phyloP scores from a whole-genome alignment of 2,113 vertebrate genomes.

The Ptilorrhoa leucosticta region DNA sequence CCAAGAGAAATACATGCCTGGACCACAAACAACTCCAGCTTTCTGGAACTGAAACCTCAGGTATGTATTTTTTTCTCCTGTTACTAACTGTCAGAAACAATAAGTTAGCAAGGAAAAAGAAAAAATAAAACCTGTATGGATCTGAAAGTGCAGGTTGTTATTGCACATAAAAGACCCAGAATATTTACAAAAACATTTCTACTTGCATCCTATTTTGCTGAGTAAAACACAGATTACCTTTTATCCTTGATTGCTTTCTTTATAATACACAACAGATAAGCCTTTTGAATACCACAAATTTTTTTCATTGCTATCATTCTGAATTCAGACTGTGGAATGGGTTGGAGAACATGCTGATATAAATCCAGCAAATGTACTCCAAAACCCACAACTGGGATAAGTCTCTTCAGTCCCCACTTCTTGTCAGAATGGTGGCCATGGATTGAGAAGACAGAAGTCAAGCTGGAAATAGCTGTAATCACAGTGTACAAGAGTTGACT shows the following conservation, averaged over 20 bases:
- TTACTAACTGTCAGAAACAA: neutral
- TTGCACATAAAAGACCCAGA: neutral
- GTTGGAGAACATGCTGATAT: neutral
- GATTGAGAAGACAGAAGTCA: neutral
- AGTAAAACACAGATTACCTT: constrained; percentile 1
- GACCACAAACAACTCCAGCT: neutral
- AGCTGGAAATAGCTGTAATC: neutral
- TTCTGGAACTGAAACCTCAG: constrained; percentile 26
- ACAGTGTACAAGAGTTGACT: neutral
- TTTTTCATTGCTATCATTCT: constrained; percentile 62
- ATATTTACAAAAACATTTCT: neutral
- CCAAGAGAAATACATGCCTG: neutral
- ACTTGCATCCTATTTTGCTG: neutral
- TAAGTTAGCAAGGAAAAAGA: neutral
- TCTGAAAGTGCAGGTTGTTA: neutral
- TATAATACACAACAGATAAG: constrained; percentile 36
- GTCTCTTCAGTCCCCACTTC: neutral
- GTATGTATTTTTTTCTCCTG: constrained; percentile 1
- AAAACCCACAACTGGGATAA: neutral
- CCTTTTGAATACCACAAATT: constrained; percentile 37
- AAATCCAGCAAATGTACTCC: neutral
- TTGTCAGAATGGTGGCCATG: neutral
- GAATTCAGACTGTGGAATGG: neutral
- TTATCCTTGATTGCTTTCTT: neutral
- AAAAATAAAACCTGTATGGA: neutral